Base-by-base conservation (phyloP, 2,797 vertebrate genomes). In the Sebastes vulpes region DNA sequence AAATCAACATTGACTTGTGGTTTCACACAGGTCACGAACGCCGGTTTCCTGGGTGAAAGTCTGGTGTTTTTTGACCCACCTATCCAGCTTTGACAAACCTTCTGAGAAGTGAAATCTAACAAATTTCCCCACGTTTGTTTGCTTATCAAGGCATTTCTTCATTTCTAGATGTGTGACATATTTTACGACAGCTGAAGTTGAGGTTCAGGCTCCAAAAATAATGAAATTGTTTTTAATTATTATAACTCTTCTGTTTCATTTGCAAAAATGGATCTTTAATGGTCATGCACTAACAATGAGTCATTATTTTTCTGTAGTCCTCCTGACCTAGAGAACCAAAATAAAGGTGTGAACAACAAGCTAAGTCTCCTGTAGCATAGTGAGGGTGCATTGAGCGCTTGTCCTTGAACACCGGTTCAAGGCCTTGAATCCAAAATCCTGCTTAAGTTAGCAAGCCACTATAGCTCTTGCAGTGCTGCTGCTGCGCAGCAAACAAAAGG, bases 401-500 rank as follows among this genome's bases (percentile, higher is more conserved):
- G 65, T 57, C 65, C 65, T 70, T 77, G 38, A 74, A 48, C 46
- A 12, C 38, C 0, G 4, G 25, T 52, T 65, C 10, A 35, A 9
- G 31, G 50, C 42, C 54, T 63, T 57, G 6, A 48, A 35, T 70
- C n/a, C 52, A 60, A 67, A 66, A 53, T 64, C 35, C 57, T 31
- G 16, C 38, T 16, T 42, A 42, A 42, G 5, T 59, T 31, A 69
- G 52, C 35, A 31, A 53, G 59, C 70, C 35, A 5, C 20, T 23
- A 35, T 35, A 5, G 18, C 69, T 65, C 46, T 11, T 20, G 20
- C 42, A 4, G 2, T 68, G 70, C 9, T 52, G 31, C 25, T 26
- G 25, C 64, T 69, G 50, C 4, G 4, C 23, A 72, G 54, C 42
- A 57, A 88, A 77, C 75, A 58, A 72, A 79, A 73, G 46, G 72